phyloP scores from a whole-genome alignment of 2,888 invertebrate species.

The Lymantria monacha region DNA sequence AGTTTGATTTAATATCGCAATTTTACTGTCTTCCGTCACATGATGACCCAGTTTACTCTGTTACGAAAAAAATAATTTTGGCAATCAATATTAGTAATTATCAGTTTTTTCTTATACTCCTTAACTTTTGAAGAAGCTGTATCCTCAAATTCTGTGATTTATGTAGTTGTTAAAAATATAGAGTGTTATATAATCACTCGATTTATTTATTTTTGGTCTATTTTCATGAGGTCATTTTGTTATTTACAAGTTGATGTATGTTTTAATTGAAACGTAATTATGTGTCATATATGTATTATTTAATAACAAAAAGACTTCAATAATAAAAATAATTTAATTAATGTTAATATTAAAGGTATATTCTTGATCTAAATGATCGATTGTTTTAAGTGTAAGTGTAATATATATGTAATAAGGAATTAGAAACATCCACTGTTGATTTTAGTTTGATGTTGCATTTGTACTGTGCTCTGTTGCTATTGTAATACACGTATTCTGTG shows the following conservation, averaged over 20 bases:
- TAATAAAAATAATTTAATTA: constrained; percentile 1
- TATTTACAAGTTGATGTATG: no score
- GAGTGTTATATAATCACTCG: constrained; percentile 41
- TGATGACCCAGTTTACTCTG: no score
- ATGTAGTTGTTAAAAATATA: constrained; percentile 31
- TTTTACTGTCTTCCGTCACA: no score
- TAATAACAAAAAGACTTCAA: no score
- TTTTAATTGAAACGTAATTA: no score
- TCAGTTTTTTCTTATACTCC: neutral
- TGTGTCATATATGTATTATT: no score
- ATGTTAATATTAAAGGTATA: neutral
- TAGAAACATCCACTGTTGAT: constrained; percentile 23
- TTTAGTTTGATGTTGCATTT: constrained; percentile 40
- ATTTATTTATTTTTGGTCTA: no score
- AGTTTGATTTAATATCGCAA: no score
- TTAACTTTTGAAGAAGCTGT: constrained; percentile 27
- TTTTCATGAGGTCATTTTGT: no score
- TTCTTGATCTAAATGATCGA: neutral
- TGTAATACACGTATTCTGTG: constrained; percentile 57
- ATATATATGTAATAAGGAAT: constrained; percentile 23
- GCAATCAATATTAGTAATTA: neutral
- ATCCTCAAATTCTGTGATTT: constrained; percentile 58
- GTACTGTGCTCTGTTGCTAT: constrained; percentile 64
- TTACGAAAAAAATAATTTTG: no score
- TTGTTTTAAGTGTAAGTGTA: neutral